Conservation (phyloP, 1,140 invertebrate genomes). For the Pteromalus puparum region DNA sequence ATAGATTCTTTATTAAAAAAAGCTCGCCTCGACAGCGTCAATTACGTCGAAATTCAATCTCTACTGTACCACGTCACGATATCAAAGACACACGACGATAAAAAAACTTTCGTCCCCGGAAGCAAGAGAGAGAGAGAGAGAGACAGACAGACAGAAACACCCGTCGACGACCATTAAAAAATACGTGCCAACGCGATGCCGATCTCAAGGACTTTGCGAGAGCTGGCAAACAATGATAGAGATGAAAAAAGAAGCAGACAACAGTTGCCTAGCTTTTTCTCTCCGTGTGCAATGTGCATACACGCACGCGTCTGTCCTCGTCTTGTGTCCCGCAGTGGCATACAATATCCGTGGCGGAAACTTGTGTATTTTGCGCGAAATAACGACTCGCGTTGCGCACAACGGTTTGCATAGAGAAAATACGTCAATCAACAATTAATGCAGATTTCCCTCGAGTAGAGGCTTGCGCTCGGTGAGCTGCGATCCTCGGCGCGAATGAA, state of each 20-base stretch:
- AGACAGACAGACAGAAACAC: neutral
- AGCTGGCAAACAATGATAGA: no score
- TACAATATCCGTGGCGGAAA: neutral
- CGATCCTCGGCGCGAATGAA: neutral
- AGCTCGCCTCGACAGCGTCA: neutral
- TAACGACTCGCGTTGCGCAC: neutral
- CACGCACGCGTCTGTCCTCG: no score
- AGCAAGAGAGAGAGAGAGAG: neutral
- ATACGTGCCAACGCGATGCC: no score
- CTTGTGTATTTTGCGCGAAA: neutral
- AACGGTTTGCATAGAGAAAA: neutral
- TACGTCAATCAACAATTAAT: constrained; percentile 18
- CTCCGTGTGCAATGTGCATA: no score
- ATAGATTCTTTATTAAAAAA: neutral
- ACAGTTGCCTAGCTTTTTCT: no score
- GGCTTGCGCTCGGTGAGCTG: neutral
- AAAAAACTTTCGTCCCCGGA: neutral
- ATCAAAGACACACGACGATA: neutral
- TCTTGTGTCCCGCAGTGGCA: neutral
- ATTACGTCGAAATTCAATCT: neutral
- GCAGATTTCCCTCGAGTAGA: constrained; percentile 27
- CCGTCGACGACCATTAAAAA: no score
- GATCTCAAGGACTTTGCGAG: no score
- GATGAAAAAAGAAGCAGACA: no score
- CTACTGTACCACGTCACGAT: neutral